These are phyloP conservation scores for Drosophila dunni DNA, from an alignment of 1,140 invertebrate species.

Conservation along the genomic window DNA sequence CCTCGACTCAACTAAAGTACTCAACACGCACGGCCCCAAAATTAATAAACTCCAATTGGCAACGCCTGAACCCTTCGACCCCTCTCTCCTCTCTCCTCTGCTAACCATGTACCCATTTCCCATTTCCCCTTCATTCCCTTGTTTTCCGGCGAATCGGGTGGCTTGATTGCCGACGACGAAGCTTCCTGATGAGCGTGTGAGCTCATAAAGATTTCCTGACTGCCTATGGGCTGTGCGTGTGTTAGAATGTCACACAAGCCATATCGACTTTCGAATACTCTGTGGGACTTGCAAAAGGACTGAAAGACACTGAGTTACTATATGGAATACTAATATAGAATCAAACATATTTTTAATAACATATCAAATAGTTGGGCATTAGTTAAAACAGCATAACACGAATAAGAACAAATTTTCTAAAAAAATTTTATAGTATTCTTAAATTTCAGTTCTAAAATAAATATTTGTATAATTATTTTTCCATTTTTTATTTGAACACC, in stretches of 20 bases:
- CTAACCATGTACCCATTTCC: background rate
- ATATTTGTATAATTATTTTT: too few species aligned
- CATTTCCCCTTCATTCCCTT: background rate
- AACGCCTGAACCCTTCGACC: constrained; percentile 25
- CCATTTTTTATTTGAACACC: too few species aligned
- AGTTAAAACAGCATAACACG: too few species aligned
- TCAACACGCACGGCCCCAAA: constrained; percentile 72
- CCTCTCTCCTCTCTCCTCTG: too few species aligned
- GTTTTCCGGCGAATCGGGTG: constrained; percentile 12
- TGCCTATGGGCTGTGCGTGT: constrained; percentile 36
- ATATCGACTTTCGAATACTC: constrained; percentile 9
- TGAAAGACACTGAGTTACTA: too few species aligned
- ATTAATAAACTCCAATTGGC: constrained; percentile 81
- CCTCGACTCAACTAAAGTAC: constrained; percentile 49
- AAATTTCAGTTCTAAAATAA: too few species aligned
- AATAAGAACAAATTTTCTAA: too few species aligned
- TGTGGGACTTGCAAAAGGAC: background rate
- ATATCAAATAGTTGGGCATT: too few species aligned
- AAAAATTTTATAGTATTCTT: too few species aligned
- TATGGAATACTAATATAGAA: too few species aligned
- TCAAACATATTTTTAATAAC: too few species aligned
- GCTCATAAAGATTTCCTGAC: constrained; percentile 77
- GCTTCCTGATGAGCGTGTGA: constrained; percentile 78
- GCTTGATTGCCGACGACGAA: constrained; percentile 65
- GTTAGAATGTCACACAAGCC: background rate